Base-by-base conservation (phyloP, 1,140 invertebrate genomes). In the Listronotus bonariensis region DNA sequence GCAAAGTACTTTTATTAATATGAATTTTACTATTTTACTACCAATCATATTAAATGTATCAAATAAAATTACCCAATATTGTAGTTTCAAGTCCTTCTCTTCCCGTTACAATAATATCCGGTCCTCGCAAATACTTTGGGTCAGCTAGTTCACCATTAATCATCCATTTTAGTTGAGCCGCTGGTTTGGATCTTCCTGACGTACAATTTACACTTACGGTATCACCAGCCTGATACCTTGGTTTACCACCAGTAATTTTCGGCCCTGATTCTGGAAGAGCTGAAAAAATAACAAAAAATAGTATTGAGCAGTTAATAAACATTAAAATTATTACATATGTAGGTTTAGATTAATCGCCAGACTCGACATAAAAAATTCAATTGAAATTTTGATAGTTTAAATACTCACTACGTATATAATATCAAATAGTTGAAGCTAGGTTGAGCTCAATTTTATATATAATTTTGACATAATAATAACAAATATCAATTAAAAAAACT, bases 201-300 rank as follows among this genome's bases (percentile, higher is more conserved):
- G 91, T 92, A 78, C 92, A 94, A 77, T 92, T 92, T 12, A 94
- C 87, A 17, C 87, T 83, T 11, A 95, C 89, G 9, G 84, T 81
- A 71, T 94, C 92, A 3, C 91, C 92, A 12, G 91, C 84, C 71
- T 92, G 88, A 80, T 95, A 95, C 38, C 90, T 85, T 0, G 88
- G 84, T 56, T 86, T 83, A 17, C 91, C 91, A 1, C 92, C 92
- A 1, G 84, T 85, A 75, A 95, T 95, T 64, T 85, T 85, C 6
- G 92, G 93, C n/a, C 90, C 92, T 74, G 88, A 85, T 61, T 88
- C 87, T 12, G 92, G 92, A 64, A 93, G 82, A 53, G 91, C 92
- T 94, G 78, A 7, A 81, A 68, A 15, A 68, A n/a, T n/a, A 31
- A 62, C 52, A 43, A 65, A 31, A 46, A 46, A 12, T 12, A 38